Evolutionary conservation across 2,797 vertebrate genomes (phyloP), one percentile per base, ranked within the genome.

Genomic region (Lithobates sylvaticus): DNA sequence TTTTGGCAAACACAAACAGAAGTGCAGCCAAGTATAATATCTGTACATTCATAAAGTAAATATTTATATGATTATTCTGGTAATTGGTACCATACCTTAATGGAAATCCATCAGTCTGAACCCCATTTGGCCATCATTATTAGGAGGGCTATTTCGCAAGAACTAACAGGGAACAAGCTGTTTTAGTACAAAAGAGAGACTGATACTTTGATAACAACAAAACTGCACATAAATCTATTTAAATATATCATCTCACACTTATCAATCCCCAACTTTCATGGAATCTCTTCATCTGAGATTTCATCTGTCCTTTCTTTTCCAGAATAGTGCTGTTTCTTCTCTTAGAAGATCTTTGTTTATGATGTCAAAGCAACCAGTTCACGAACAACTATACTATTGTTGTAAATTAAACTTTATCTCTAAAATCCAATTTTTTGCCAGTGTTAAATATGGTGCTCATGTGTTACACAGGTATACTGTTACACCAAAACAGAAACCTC

Each of bases 31-130:
- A 80, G 54, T 67, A 67, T 80, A 9, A 50, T 69, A 80, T 80
- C 67, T 80, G 78, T 18, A 50, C 50, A 50, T 80, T 47, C 65
- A 79, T 36, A 65, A 67, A 47, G 42, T 69, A 67, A 65, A 34
- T 80, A 44, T 21, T 47, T 69, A 69, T 69, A 26, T 32, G 44
- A 79, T 79, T 70, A 71, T 44, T 3, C 67, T 54, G 29, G 44
- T 80, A 80, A 80, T 80, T 79, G 77, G 77, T 79, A 68, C 77
- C 77, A 79, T 79, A 79, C 67, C 65, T 26, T 29, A 67, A 67
- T 67, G 26, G 27, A 67, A 67, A 67, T 67, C 65, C 10, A 42
- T 80, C 44, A 7, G 50, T 58, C 23, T 3, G 47, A 26, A 15
- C 27, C 18, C 26, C 47, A 36, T 79, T 29, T 10, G 5, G 65